Percentiles rank a stretch among this genome's conserved stretches.
Evolutionary conservation across 2,113 vertebrate genomes (phyloP).

Genomic region (Malurus melanocephalus): DNA sequence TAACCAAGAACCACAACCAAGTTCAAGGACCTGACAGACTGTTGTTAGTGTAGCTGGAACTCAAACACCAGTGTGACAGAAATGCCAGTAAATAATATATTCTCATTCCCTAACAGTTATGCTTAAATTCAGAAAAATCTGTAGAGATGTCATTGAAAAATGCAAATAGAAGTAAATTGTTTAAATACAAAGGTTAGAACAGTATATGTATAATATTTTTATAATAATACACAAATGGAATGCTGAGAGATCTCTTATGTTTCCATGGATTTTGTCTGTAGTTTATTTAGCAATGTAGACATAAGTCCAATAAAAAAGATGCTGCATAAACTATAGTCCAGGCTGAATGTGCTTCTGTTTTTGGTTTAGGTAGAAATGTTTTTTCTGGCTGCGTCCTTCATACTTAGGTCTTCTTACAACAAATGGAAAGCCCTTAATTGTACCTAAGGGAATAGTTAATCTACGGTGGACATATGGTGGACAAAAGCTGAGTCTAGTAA

Average conservation of each 20-base stretch:
- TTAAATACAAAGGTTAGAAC: constrained; percentile 43
- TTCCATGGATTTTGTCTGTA: constrained; percentile 79
- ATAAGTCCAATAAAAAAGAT: constrained; percentile 87
- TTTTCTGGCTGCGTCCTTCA: constrained; percentile 89
- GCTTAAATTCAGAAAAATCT: constrained; percentile 18
- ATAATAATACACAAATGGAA: constrained; percentile 49
- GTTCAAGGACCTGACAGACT: not conserved
- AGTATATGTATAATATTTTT: constrained; percentile 41
- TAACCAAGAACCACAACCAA: not conserved
- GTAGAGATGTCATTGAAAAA: constrained; percentile 20
- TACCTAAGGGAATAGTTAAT: constrained; percentile 88
- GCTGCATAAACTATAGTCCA: constrained; percentile 80
- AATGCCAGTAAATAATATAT: not conserved
- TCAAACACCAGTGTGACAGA: not conserved
- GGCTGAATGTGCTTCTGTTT: constrained; percentile 93
- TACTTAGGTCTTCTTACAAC: constrained; percentile 94
- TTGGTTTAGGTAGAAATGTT: constrained; percentile 93
- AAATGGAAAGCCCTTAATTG: constrained; percentile 94
- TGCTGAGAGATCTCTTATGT: constrained; percentile 58
- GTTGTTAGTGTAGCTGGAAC: not conserved
- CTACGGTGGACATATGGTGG: constrained; percentile 90
- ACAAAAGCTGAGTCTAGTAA: constrained; percentile 89
- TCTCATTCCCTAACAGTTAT: not conserved
- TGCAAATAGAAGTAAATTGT: constrained; percentile 29
- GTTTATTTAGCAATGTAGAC: constrained; percentile 78